phyloP scores from a whole-genome alignment of 2,113 vertebrate species.

The Hiodon alosoides region DNA sequence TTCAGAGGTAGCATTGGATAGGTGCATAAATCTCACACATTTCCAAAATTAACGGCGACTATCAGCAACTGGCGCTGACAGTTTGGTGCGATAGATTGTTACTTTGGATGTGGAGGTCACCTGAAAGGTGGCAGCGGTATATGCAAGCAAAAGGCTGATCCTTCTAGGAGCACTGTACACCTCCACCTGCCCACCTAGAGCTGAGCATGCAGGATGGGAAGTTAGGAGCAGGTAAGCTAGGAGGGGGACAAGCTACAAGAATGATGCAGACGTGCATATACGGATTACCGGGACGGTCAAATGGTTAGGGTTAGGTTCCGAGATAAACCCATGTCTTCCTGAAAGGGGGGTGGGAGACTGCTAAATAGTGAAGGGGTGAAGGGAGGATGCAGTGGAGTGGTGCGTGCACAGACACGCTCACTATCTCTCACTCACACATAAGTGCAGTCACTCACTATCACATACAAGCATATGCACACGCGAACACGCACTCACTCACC shows the following conservation, averaged over 20 bases:
- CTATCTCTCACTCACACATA: background rate
- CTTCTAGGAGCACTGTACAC: no score
- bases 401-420: background rate
- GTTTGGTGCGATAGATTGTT: background rate
- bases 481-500: slow-evolving; percentile 7
- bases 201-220: background rate
- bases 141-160: slow-evolving; percentile 29
- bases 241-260: no score
- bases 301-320: no score
- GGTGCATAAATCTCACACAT: slow-evolving; percentile 28
- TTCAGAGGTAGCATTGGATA: slow-evolving; percentile 18
- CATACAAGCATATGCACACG: slow-evolving; percentile 5
- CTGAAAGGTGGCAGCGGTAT: background rate
- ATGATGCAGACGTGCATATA: no score
- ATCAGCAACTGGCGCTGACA: slow-evolving; percentile 31
- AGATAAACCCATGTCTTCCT: no score
- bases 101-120: background rate
- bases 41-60: slow-evolving; percentile 28
- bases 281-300: no score
- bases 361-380: no score
- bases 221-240: background rate
- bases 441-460: background rate
- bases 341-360: no score
- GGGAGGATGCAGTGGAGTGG: no score
- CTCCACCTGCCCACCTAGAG: slow-evolving; percentile 7